Base-by-base conservation (phyloP, 2,888 invertebrate species). In the Drosophila paramelanica region DNA sequence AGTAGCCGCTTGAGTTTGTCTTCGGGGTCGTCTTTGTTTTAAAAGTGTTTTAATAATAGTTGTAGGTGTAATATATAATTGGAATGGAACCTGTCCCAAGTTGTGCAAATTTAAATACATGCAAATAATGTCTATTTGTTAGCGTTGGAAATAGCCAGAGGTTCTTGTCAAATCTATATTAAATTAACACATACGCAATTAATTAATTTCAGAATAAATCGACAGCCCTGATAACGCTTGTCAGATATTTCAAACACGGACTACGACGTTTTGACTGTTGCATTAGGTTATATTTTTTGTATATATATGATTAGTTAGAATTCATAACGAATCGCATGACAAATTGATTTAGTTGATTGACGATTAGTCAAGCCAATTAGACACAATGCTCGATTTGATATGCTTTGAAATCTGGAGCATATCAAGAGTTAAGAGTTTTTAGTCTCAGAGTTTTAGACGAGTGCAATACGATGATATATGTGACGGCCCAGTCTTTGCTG, bases 21-120 rank as follows among this genome's bases (percentile, higher is more conserved):
- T 53, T 13, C 13, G 25, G 39, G 61, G 45, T 51, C 46, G 10
- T 27, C 51, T 49, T 49, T 74, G 56, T 67, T 51, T 17, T 23
- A 33, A 62, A 64, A 14, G 14, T 42, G 10, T 23, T 41, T 62
- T 20, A 27, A 42, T 42, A 56, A 36, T 36, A 25, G 17, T 33
- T 41, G 10, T 33, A n/a, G 14, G n/a, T 1, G 7, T 8, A 5
- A 2, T 6, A 10, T 23, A 11, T 42, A 14, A 13, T 10, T 7
- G 7, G 13, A 47, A 11, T 39, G 3, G 2, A 41, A 0, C 10
- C 8, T 41, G 8, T 14, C n/a, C 8, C 8, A 4, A 7, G 17
- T 17, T 8, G 3, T 41, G 17, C 3, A 3, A 8, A 31, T 31
- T 31, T 7, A 31, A 31, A 2, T 31, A 31, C 8, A 8, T 31